Percentiles rank a stretch among this genome's conserved stretches.
These are phyloP conservation scores for Siphamia tubifer DNA, from an alignment of 2,113 vertebrate genomes.

Conservation along the genomic window DNA sequence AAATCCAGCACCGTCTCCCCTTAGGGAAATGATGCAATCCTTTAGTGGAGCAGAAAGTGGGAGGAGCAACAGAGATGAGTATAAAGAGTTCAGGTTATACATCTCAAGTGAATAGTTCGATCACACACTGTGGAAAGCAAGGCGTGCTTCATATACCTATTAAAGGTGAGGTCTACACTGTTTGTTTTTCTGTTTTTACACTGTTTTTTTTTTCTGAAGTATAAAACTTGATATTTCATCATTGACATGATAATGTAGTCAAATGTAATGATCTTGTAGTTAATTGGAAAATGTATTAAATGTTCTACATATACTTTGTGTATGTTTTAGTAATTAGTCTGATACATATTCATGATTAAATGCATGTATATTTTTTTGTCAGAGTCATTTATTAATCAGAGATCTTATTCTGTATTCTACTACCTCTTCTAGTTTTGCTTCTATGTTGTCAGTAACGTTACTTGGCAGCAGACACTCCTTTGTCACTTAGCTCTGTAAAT, in stretches of 20 bases:
- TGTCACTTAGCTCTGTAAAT: conserved; percentile 26
- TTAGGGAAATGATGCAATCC: not conserved
- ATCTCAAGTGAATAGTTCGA: not conserved
- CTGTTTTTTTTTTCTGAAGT: too few relatives aligned
- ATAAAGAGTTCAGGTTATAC: conserved; percentile 14
- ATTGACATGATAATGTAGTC: too few relatives aligned
- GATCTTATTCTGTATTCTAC: too few relatives aligned
- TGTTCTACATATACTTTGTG: too few relatives aligned
- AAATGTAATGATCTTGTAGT: too few relatives aligned
- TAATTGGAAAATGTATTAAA: too few relatives aligned
- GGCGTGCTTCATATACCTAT: not conserved
- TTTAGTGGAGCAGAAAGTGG: not conserved
- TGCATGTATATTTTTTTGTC: not conserved
- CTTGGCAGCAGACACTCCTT: not conserved
- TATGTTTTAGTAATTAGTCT: not conserved
- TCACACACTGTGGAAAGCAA: not conserved
- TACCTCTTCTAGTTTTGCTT: not conserved
- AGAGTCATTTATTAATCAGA: not conserved
- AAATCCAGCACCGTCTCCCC: not conserved
- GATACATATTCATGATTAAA: not conserved
- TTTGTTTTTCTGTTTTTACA: not conserved
- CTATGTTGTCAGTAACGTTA: not conserved
- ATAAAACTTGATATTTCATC: too few relatives aligned
- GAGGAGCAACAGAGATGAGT: not conserved
- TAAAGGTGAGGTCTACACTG: conserved; percentile 26